Evolutionary conservation across 2,888 invertebrate genomes (phyloP).

Genomic region (Leptinotarsa peninsularis): DNA sequence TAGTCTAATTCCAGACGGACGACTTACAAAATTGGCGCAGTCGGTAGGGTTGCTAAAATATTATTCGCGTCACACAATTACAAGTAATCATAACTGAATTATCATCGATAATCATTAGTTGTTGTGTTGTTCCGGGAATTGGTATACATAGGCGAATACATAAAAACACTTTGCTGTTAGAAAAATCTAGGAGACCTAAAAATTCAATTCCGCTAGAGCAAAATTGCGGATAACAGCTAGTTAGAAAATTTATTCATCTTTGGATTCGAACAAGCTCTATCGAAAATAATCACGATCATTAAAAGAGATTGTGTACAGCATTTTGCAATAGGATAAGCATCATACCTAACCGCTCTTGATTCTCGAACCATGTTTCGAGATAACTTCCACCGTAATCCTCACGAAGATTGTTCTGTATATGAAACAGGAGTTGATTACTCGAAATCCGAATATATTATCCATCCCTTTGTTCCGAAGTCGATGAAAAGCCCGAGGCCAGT

Average conservation of each 20-base stretch:
- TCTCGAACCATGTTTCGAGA: constrained; percentile 2
- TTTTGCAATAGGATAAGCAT: background rate
- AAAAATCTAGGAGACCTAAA: too few relatives aligned
- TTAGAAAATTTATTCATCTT: too few relatives aligned
- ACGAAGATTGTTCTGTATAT: constrained; percentile 16
- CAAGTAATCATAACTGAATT: too few relatives aligned
- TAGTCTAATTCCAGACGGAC: background rate
- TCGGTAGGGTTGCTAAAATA: background rate
- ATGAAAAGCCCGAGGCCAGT: constrained; percentile 12
- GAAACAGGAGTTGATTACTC: constrained; percentile 15
- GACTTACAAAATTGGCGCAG: background rate
- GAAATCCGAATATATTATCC: constrained; percentile 20
- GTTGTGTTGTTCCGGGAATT: background rate
- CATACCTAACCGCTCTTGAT: background rate
- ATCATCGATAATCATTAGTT: too few relatives aligned
- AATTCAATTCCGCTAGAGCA: too few relatives aligned
- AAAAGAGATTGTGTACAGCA: background rate
- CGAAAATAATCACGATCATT: background rate
- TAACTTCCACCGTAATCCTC: constrained; percentile 11
- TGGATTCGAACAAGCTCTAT: background rate
- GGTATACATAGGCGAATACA: too few relatives aligned
- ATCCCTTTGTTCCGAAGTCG: constrained; percentile 14
- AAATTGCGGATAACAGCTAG: too few relatives aligned
- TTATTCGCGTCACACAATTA: too few relatives aligned
- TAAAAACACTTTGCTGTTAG: too few relatives aligned